Evolutionary conservation across 2,888 invertebrate genomes (phyloP), one percentile per base, ranked within the genome.

Genomic region (Lottia gigantea): DNA sequence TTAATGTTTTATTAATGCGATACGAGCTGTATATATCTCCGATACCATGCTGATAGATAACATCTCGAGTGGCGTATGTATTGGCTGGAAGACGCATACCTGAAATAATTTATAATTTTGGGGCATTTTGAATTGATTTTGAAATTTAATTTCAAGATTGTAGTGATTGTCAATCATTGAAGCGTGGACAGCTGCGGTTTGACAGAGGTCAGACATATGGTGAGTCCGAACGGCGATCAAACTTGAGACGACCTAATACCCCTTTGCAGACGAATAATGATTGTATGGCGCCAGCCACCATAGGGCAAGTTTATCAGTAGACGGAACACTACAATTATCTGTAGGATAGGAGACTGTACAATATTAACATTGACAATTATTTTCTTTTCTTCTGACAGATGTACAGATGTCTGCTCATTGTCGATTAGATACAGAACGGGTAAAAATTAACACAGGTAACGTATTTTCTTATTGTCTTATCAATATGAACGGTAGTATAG

Each of bases 321-420:
- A 55, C 55, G 55, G 55, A 55, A 55, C 55, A 55, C 55, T 55
- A 55, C 55, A 55, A 55, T 55, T 55, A 55, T 55, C 55, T 55
- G 19, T 55, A 55, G 19, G 55, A 55, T 40, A 55, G 19, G 23
- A 55, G 19, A 23, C 55, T 55, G 19, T 23, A 55, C 19, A 55
- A 55, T 55, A 55, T 55, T 55, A 55, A 55, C 55, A 55, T 55
- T 23, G 19, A 23, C 55, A 19, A 55, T 23, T 55, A 55, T 55
- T 55, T 55, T 55, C 12, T 23, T 55, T 55, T 55, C 23, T 55
- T 23, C 23, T 23, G 23, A 55, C 55, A 55, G 55, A 55, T 55
- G 55, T 55, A 55, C 55, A 55, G 55, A 55, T 55, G 55, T 23
- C 55, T 55, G 55, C 55, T 55, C 55, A 55, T 55, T 55, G 55